Evolutionary conservation across 2,113 vertebrate species (phyloP).

Genomic region (Thymallus thymallus): DNA sequence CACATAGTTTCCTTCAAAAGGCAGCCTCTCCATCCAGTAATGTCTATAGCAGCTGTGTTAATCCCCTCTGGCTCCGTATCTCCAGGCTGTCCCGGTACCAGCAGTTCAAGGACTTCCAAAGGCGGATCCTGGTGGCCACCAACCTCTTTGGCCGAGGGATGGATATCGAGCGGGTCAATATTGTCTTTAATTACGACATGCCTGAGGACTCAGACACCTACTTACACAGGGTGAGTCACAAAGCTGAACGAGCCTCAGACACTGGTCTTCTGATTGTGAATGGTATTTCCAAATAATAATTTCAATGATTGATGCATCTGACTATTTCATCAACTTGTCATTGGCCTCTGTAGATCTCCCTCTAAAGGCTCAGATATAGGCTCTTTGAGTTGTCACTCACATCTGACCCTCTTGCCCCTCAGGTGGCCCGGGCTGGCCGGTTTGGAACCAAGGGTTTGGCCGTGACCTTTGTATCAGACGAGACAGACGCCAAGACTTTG

Average conservation of each 20-base stretch:
- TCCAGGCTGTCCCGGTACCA: conserved; percentile 83
- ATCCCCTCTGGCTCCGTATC: conserved; percentile 12
- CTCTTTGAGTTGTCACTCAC: not conserved
- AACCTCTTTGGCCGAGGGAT: conserved; percentile 87
- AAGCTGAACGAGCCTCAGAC: not conserved
- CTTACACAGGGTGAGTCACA: conserved; percentile 79
- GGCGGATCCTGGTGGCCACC: conserved; percentile 86
- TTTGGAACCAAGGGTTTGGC: conserved; percentile 89
- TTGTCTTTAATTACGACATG: conserved; percentile 91
- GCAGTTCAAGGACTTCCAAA: conserved; percentile 89
- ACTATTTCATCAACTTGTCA: too few relatives aligned
- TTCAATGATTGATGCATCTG: too few relatives aligned
- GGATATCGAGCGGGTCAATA: conserved; percentile 89
- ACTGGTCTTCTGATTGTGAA: too few relatives aligned
- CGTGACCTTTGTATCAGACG: conserved; percentile 86
- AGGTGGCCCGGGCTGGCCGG: conserved; percentile 87
- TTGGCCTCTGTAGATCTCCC: too few relatives aligned
- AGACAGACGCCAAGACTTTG: conserved; percentile 84
- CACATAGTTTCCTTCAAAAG: conserved; percentile 34
- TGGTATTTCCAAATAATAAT: too few relatives aligned
- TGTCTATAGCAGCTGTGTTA: conserved; percentile 37
- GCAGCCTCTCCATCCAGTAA: not conserved
- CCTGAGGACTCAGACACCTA: conserved; percentile 88
- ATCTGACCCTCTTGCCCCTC: not conserved
- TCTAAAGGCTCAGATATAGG: too few relatives aligned